Evolutionary conservation across 2,888 invertebrate species (phyloP), one percentile per base, ranked within the genome.

Genomic region (Schizaphis graminum): DNA sequence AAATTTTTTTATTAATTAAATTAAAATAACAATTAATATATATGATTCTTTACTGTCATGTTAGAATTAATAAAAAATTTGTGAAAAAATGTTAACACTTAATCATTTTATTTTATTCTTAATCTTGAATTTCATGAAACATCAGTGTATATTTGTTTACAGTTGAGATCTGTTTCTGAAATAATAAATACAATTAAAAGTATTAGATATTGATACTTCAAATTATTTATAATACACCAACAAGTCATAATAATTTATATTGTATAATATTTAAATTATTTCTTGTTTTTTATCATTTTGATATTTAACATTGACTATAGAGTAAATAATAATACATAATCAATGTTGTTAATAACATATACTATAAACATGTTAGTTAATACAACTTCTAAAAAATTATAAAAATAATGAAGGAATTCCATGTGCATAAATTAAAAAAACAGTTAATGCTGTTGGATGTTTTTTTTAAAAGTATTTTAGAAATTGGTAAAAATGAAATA

Each of bases 81-180:
- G 16, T 88, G 24, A 88, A 53, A 35, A 53, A 88, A 35, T 47
- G 2, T 77, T 53, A 53, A 56, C 35, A 88, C 0, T 88, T 47
- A 35, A 53, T 56, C 21, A 77, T 7, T 77, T 35, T 21, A 47
- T 35, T 0, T n/a, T 61, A 61, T n/a, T 57, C 21, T 89, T 88
- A 35, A 26, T 77, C 13, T 67, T 24, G 16, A 11, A 8, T 53
- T 35, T 91, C 67, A 91, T 41, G 91, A 86, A 57, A 84, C n/a
- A 77, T 89, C 44, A 11, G 56, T 13, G n/a, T n/a, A 93, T 16
- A 93, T 89, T 89, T 93, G 88, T 1, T 89, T 35, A 28, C 53
- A 89, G n/a, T 35, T 35, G 3, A 89, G 41, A 47, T 93, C 77
- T 56, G 84, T 93, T 77, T 89, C 93, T 93, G 67, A 56, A 77